These are phyloP conservation scores for Melospiza melodia DNA, from an alignment of 2,113 vertebrate genomes.

Conservation along the genomic window DNA sequence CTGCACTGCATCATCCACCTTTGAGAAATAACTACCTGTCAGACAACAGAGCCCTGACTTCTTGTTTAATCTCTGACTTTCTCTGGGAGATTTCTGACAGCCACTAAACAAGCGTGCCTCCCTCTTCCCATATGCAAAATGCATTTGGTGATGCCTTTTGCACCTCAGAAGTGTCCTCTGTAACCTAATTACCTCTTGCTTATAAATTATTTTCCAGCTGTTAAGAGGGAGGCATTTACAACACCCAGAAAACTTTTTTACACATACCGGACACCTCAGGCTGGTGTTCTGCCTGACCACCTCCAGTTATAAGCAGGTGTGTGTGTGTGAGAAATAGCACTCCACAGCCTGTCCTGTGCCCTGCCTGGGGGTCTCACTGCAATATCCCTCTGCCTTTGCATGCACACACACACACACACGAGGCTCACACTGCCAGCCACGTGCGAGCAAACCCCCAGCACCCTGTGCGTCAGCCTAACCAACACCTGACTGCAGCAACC, in stretches of 20 bases:
- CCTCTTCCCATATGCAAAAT: neutral
- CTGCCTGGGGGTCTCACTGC: rapidly evolving
- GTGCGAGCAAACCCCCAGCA: neutral
- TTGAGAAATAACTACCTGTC: neutral
- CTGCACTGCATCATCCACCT: rapidly evolving
- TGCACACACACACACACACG: rapidly evolving
- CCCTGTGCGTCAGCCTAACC: neutral
- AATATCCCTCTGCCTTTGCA: neutral
- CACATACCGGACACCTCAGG: neutral
- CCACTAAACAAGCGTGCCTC: neutral
- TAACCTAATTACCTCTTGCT: neutral
- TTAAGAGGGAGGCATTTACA: neutral
- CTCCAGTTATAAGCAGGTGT: neutral
- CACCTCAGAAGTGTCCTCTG: neutral
- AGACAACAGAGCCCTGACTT: neutral
- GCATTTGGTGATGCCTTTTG: neutral
- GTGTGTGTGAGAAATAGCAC: neutral
- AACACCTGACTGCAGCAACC: neutral
- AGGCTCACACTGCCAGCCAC: neutral
- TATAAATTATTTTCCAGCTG: neutral
- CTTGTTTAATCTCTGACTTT: neutral
- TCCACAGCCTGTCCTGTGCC: neutral
- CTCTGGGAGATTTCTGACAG: neutral
- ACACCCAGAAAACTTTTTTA: neutral
- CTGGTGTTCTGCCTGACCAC: rapidly evolving